phyloP scores from a whole-genome alignment of 2,113 vertebrate species.

The Coptodon bakossiorum region DNA sequence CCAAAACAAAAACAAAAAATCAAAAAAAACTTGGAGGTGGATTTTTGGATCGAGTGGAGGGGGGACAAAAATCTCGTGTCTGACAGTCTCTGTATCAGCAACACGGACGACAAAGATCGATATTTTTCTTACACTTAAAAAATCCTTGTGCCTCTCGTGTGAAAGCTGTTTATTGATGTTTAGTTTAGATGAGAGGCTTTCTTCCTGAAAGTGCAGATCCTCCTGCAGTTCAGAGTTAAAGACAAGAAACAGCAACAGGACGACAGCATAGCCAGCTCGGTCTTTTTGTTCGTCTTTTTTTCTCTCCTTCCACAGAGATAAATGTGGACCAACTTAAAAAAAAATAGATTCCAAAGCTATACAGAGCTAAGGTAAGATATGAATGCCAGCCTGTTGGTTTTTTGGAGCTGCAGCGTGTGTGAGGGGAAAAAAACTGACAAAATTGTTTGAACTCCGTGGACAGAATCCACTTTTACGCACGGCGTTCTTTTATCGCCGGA shows the following conservation, averaged over 20 bases:
- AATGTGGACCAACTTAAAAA: background rate
- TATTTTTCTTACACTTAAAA: background rate
- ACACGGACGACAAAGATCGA: slow-evolving; percentile 2
- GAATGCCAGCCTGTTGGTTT: background rate
- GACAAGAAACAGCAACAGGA: slow-evolving; percentile 51
- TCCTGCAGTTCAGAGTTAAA: slow-evolving; percentile 6
- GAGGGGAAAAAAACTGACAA: background rate
- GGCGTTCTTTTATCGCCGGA: background rate
- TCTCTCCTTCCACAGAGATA: background rate
- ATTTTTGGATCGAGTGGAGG: slow-evolving; percentile 81
- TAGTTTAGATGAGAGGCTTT: background rate
- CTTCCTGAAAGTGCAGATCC: background rate
- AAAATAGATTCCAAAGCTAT: background rate
- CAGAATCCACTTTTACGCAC: slow-evolving; percentile 31
- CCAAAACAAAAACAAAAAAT: background rate
- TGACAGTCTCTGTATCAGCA: slow-evolving; percentile 71
- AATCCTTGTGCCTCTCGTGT: background rate
- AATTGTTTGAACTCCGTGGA: background rate
- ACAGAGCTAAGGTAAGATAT: background rate
- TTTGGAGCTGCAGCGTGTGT: background rate
- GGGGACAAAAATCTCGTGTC: slow-evolving; percentile 83
- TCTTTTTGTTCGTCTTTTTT: background rate
- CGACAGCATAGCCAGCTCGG: background rate
- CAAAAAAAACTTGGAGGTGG: slow-evolving; percentile 77
- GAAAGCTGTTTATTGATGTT: slow-evolving; percentile 4